Evolutionary conservation across 2,888 invertebrate species (phyloP).

Genomic region (Drosophila algonquin): DNA sequence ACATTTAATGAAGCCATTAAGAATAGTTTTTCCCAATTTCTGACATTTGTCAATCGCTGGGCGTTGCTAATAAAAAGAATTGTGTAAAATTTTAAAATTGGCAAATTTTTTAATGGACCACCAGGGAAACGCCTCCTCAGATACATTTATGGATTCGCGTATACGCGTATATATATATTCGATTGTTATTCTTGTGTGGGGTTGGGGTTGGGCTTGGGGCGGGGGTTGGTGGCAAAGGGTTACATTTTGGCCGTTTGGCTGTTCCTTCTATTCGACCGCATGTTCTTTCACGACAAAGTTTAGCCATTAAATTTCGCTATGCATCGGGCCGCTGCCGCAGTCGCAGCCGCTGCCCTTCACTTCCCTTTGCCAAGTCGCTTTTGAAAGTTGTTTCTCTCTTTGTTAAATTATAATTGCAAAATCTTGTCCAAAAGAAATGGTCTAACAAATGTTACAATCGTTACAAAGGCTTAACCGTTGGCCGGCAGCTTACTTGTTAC

Average conservation of each 20-base stretch:
- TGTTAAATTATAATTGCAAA: slow-evolving; percentile 64
- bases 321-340: slow-evolving; percentile 25
- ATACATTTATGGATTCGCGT: not conserved
- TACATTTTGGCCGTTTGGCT: slow-evolving; percentile 37
- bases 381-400: slow-evolving; percentile 20
- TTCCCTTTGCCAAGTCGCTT: not conserved
- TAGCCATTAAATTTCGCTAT: slow-evolving; percentile 70
- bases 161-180: slow-evolving; percentile 13
- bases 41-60: slow-evolving; percentile 74
- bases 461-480: slow-evolving; percentile 50
- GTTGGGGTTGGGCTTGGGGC: slow-evolving; percentile 2
- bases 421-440: slow-evolving; percentile 51
- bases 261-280: no score
- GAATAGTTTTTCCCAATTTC: slow-evolving; percentile 53
- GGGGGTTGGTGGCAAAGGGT: slow-evolving; percentile 51
- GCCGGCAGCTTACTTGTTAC: slow-evolving; percentile 68
- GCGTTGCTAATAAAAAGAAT: slow-evolving; percentile 66
- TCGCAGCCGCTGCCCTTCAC: not conserved
- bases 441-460: slow-evolving; percentile 37
- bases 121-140: slow-evolving; percentile 36
- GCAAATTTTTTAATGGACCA: slow-evolving; percentile 39
- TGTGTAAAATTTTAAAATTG: slow-evolving; percentile 64
- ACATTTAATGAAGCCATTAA: slow-evolving; percentile 75
- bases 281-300: slow-evolving; percentile 60
- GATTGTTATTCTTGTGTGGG: slow-evolving; percentile 24